Conservation (phyloP, 92 coral and sea anemone species). For the Palythoa grandis region DNA sequence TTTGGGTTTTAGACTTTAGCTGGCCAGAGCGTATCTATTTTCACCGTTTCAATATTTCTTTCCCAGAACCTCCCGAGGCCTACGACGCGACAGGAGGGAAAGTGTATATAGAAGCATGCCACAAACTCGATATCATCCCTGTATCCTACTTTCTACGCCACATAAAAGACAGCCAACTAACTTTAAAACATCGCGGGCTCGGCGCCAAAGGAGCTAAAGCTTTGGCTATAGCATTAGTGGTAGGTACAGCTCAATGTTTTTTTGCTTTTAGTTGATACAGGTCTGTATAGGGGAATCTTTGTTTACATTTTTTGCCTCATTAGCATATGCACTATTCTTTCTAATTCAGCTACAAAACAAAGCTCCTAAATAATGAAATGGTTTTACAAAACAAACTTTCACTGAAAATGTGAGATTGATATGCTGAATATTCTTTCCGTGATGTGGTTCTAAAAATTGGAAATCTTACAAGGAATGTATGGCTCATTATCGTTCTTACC, state of each 20-base stretch:
- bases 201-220: conserved; percentile 90
- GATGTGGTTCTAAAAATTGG: too few relatives aligned
- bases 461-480: too few relatives aligned
- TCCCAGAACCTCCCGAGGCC: conserved; percentile 66
- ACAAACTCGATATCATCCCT: conserved; percentile 80
- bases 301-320: too few relatives aligned
- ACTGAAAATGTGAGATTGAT: too few relatives aligned
- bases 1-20: background rate
- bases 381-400: too few relatives aligned
- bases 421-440: too few relatives aligned
- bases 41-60: background rate
- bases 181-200: conserved; percentile 82
- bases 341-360: too few relatives aligned
- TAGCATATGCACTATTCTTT: too few relatives aligned
- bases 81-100: conserved; percentile 85
- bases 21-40: background rate
- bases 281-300: background rate
- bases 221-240: conserved; percentile 92
- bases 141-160: conserved; percentile 91
- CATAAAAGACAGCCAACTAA: conserved; percentile 68
- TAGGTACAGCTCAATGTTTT: conserved; percentile 18
- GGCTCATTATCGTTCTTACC: too few relatives aligned
- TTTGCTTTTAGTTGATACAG: background rate
- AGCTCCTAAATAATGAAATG: too few relatives aligned
- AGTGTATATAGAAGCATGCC: conserved; percentile 77